Percentiles rank a stretch among this genome's conserved stretches.
These are phyloP conservation scores for Drosophila eugracilis DNA, from an alignment of 1,140 invertebrate species.

Conservation along the genomic window DNA sequence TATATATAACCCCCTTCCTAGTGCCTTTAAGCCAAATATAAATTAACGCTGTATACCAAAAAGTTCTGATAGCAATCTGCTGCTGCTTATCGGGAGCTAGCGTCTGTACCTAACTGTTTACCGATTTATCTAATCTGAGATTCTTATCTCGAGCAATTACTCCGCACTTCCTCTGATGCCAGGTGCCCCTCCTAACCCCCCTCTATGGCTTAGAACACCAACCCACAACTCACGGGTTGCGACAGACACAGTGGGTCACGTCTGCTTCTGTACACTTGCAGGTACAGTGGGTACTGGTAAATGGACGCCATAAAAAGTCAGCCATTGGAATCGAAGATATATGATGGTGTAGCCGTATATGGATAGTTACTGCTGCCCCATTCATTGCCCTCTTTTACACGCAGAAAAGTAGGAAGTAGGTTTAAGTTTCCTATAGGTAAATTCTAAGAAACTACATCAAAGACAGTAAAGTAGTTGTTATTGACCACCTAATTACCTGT, in stretches of 20 bases:
- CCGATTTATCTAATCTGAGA: constrained; percentile 65
- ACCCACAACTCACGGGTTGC: constrained; percentile 4
- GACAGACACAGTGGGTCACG: constrained; percentile 26
- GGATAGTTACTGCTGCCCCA: neutral
- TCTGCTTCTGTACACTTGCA: neutral
- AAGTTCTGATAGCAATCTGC: constrained; percentile 42
- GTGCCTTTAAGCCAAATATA: constrained; percentile 13
- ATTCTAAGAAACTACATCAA: too few relatives aligned
- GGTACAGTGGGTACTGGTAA: constrained; percentile 18
- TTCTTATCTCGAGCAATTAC: constrained; percentile 57
- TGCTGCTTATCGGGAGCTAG: constrained; percentile 38
- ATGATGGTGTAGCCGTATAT: constrained; percentile 8
- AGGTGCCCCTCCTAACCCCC: neutral
- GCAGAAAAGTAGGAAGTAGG: neutral
- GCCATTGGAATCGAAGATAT: constrained; percentile 21
- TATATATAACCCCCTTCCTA: neutral
- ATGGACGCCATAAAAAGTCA: constrained; percentile 36
- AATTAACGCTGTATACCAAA: constrained; percentile 18
- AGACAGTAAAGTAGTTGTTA: too few relatives aligned
- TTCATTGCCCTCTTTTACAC: constrained; percentile 22
- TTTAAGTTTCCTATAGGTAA: too few relatives aligned
- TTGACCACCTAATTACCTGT: too few relatives aligned
- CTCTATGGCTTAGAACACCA: neutral
- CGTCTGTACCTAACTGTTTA: constrained; percentile 44
- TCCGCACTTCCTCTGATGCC: constrained; percentile 35